Evolutionary conservation across 2,888 invertebrate species (phyloP).

Genomic region (Lamellibrachia columna): DNA sequence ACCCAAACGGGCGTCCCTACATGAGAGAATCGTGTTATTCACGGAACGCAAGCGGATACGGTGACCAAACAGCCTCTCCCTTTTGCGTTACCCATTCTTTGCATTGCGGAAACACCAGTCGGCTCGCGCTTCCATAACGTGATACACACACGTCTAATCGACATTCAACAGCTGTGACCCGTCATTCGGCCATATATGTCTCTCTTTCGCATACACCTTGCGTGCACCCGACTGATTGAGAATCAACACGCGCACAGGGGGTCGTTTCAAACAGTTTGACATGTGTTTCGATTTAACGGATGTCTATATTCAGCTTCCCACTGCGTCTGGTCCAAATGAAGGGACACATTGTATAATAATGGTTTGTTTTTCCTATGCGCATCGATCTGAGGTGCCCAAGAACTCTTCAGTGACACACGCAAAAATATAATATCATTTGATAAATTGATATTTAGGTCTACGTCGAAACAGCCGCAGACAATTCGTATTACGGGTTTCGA

Average conservation of each 20-base stretch:
- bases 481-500: background rate
- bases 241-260: background rate
- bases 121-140: too few species aligned
- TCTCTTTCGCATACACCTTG: background rate
- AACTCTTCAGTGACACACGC: background rate
- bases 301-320: too few species aligned
- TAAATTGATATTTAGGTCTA: background rate
- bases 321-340: too few species aligned
- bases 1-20: background rate
- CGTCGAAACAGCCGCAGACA: background rate
- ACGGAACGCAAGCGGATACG: background rate
- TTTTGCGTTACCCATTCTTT: too few species aligned
- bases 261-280: background rate
- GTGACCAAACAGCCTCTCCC: too few species aligned
- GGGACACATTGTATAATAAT: too few species aligned
- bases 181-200: background rate
- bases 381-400: too few species aligned
- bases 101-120: too few species aligned
- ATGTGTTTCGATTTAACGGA: too few species aligned
- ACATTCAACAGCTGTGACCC: background rate
- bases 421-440: background rate
- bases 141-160: background rate
- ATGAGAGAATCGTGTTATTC: background rate
- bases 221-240: background rate
- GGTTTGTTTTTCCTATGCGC: too few species aligned